Base-by-base conservation (phyloP, 2,797 vertebrate genomes). In the Danio kyathit region DNA sequence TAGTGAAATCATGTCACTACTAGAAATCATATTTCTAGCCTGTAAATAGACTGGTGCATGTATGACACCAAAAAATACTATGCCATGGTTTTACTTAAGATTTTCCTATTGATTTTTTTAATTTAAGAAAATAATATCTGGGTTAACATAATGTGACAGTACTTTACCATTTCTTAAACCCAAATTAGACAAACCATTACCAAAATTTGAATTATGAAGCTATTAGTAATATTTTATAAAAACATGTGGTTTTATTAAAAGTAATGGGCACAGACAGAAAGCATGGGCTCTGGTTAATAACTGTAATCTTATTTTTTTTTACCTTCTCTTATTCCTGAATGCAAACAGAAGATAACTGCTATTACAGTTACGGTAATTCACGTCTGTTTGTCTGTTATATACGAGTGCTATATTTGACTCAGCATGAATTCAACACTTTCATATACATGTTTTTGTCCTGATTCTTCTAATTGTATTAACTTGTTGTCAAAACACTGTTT, bases 321-420 rank as follows among this genome's bases (percentile, higher is more conserved):
- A 71, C 94, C 84, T 82, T 91, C 92, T 82, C 94, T 56, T 89
- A 82, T 88, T 89, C 12, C 92, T 87, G 88, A 93, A 92, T 94
- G 82, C 89, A 95, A 90, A 95, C 97, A 99, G 98, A 97, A 96
- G 96, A 99, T 99, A 92, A 96, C 97, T 89, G 96, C 98, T 92
- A 93, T 99, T 92, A 99, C 98, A 93, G 97, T 99, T 79, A 98
- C 96, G 98, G 98, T 99, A 99, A 99, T 90, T 92, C 87, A 86
- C 84, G 94, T 95, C 92, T 88, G 76, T 88, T 5, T 91, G 66
- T 94, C 84, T 90, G 67, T 92, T 80, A 84, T 88, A 86, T 89
- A 87, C 89, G 76, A 86, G 84, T 87, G 74, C 89, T 90, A 85
- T 81, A 80, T 85, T 80, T 81, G 86, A 81, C 80, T 81, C 73